phyloP scores from a whole-genome alignment of 2,113 vertebrate genomes.

The Potamarius usumacintae region DNA sequence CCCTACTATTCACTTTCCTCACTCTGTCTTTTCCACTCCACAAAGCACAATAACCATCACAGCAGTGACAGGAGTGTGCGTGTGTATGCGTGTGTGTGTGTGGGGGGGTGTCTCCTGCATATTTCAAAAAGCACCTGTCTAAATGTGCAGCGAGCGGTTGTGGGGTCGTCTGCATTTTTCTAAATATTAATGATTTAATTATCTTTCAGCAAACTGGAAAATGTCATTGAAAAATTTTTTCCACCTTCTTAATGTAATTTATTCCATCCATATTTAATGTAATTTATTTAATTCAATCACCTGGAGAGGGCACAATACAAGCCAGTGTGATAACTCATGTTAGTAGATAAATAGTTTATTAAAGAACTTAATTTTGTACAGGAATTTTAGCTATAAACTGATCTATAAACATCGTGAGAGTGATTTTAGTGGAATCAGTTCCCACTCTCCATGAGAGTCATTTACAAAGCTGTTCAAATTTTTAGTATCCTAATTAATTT shows the following conservation, averaged over 20 bases:
- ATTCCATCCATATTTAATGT: not conserved
- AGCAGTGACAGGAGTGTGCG: slow-evolving; percentile 31
- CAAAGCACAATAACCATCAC: slow-evolving; percentile 19
- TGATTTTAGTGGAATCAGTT: slow-evolving; percentile 29
- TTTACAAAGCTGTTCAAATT: slow-evolving; percentile 42
- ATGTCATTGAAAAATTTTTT: not conserved
- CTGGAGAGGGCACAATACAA: not conserved
- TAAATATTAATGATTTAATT: slow-evolving; percentile 15
- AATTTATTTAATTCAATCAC: not conserved
- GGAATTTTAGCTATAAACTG: not conserved
- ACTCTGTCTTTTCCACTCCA: slow-evolving; percentile 31
- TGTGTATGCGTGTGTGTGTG: slow-evolving; percentile 8
- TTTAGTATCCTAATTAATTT: slow-evolving; percentile 45
- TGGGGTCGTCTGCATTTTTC: slow-evolving; percentile 16
- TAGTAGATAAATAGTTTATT: not conserved
- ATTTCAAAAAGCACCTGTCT: slow-evolving; percentile 48
- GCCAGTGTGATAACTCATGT: not conserved
- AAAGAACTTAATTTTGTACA: not conserved
- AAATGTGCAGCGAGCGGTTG: slow-evolving; percentile 49
- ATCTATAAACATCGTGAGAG: not conserved
- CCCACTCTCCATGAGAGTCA: slow-evolving; percentile 23
- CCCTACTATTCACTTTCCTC: slow-evolving; percentile 49
- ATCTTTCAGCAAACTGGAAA: not conserved
- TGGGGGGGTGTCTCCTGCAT: slow-evolving; percentile 1
- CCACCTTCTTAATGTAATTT: not conserved